Evolutionary conservation across 1,140 invertebrate species (phyloP), one percentile per base, ranked within the genome.

Genomic region (Nasonia vitripennis): DNA sequence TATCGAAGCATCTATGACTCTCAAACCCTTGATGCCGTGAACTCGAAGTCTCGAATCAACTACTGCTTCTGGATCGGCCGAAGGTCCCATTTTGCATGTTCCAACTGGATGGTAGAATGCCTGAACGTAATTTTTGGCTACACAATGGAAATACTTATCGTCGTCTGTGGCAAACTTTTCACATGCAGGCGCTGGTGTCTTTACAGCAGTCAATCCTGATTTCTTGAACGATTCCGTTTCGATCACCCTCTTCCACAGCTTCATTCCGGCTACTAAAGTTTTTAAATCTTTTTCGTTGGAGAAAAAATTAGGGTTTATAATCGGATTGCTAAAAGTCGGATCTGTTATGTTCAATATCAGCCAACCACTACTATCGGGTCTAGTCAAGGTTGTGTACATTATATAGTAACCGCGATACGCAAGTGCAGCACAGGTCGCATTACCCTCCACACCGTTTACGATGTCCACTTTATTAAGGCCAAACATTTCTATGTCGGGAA

Each of bases 31-130:
- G 27, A 81, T 45, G 10, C 67, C 67, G n/a, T 81, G 20, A 81
- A 82, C 81, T 62, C 55, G 48, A 23, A 97, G 90, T 45, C 96
- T 91, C 0, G 95, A 95, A 87, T 93, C 91, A 5, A 94, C 93
- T 6, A 94, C 93, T 10, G 93, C 91, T n/a, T 37, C 83, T 17
- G 79, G 77, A 87, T 93, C 92, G 78, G 86, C 77, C 45, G 89
- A 89, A 6, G 92, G 92, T 12, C 92, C 95, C 95, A 96, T 96
- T 90, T 94, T 95, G 87, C 95, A 95, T 0, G 95, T 95, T 31
- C 95, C 94, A 0, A 92, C 92, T 6, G 94, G 93, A 91, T 96
- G 81, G 27, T 20, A 55, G 3, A 20, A 9, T 34, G 81, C 2
- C 2, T 23, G 7, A 2, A n/a, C 5, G 45, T 82, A 82, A 95